phyloP scores from a whole-genome alignment of 1,140 invertebrate genomes.

The Eumaeus atala region DNA sequence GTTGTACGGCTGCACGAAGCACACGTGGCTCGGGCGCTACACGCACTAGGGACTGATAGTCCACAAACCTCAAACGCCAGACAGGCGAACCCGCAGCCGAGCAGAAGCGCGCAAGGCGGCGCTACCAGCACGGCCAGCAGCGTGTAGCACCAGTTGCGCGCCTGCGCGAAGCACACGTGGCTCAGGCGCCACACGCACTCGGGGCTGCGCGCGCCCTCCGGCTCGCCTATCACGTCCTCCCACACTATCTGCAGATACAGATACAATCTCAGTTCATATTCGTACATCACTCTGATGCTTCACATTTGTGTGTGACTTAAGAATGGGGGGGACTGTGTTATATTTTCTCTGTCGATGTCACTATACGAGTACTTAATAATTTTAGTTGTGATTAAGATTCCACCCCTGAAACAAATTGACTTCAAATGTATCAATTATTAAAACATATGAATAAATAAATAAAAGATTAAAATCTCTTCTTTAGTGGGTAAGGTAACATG shows the following conservation, averaged over 20 bases:
- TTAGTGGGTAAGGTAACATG: no score
- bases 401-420: no score
- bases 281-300: no score
- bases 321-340: no score
- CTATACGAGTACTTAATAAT: no score
- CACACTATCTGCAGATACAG: constrained; percentile 78
- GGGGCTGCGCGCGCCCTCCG: constrained; percentile 81
- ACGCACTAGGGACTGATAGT: constrained; percentile 79
- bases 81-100: constrained; percentile 84
- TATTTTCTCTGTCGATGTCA: no score
- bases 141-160: constrained; percentile 82
- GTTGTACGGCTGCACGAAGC: constrained; percentile 77
- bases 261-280: constrained; percentile 8
- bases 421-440: no score
- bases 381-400: no score
- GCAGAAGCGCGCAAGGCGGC: constrained; percentile 78
- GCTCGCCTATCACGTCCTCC: constrained; percentile 87
- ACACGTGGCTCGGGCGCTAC: constrained; percentile 81
- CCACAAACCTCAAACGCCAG: constrained; percentile 79
- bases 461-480: no score
- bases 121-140: constrained; percentile 80
- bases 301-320: no score
- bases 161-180: constrained; percentile 79
- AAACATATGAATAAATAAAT: no score
- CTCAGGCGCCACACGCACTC: constrained; percentile 85